Conservation (phyloP, 2,113 vertebrate genomes). For the Crotophaga sulcirostris region DNA sequence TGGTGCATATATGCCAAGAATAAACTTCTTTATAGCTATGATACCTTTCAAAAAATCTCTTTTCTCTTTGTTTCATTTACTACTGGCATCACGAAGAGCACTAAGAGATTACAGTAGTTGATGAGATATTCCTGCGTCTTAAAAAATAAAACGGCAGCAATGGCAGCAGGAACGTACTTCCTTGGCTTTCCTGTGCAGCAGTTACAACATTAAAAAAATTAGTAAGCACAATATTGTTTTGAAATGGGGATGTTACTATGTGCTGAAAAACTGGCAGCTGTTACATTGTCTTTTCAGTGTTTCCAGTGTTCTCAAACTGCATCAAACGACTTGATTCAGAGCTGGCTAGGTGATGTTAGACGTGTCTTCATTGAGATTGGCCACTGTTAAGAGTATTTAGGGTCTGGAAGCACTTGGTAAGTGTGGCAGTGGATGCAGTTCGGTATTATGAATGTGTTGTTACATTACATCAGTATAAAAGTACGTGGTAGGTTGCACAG, state of each 20-base stretch:
- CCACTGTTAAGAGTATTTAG: not conserved
- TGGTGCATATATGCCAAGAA: not conserved
- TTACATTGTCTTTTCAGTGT: not conserved
- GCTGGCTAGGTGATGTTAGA: not conserved
- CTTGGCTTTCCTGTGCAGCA: not conserved
- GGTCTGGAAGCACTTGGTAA: not conserved
- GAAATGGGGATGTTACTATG: not conserved
- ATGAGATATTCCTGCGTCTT: not conserved
- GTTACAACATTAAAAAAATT: not conserved
- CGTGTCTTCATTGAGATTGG: fast-evolving
- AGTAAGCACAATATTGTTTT: not conserved
- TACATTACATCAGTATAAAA: not conserved
- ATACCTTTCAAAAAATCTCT: not conserved
- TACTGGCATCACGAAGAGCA: not conserved
- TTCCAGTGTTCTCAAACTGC: not conserved
- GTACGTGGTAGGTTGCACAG: not conserved
- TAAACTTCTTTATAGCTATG: not conserved
- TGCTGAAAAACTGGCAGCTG: not conserved
- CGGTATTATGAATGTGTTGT: not conserved
- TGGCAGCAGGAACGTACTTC: not conserved
- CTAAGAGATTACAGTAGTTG: not conserved
- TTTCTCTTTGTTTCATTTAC: not conserved
- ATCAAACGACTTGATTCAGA: not conserved
- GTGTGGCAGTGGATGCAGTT: not conserved
- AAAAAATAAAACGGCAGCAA: not conserved